A percentile compares a stretch with the other conserved stretches of the same genome.
These are phyloP conservation scores for Lasaia peninsularis DNA, from an alignment of 1,140 invertebrate genomes.

Conservation along the genomic window DNA sequence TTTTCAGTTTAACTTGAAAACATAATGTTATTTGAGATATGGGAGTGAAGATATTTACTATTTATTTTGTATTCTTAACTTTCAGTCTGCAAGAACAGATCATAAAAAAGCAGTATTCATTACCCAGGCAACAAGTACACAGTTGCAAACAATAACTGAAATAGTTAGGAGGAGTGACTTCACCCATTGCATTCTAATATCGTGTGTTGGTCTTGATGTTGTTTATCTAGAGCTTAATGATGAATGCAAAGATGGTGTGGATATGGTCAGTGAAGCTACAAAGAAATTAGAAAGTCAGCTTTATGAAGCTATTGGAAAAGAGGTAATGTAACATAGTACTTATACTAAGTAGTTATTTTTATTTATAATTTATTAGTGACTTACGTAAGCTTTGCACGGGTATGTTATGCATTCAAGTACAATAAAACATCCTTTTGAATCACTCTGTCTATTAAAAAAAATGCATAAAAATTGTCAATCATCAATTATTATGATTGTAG, in stretches of 20 bases:
- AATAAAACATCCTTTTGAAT: too few relatives aligned
- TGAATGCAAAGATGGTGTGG: constrained; percentile 50
- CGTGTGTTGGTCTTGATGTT: constrained; percentile 56
- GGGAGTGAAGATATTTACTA: too few relatives aligned
- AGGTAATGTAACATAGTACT: constrained; percentile 32
- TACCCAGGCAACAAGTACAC: constrained; percentile 70
- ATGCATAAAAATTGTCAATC: too few relatives aligned
- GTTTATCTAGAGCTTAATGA: constrained; percentile 62
- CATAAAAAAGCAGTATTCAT: constrained; percentile 80
- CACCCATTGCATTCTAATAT: constrained; percentile 78
- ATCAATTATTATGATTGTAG: too few relatives aligned
- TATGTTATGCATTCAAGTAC: too few relatives aligned
- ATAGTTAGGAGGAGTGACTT: constrained; percentile 78
- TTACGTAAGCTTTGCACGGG: too few relatives aligned
- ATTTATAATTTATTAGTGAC: too few relatives aligned
- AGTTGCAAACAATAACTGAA: constrained; percentile 72
- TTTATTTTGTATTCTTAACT: too few relatives aligned
- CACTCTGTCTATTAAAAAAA: too few relatives aligned
- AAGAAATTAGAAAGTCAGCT: constrained; percentile 59
- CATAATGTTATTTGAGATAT: too few relatives aligned
- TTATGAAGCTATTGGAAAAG: constrained; percentile 54
- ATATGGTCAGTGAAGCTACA: constrained; percentile 48
- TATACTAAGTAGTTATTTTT: too few relatives aligned
- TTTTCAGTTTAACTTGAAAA: too few relatives aligned
- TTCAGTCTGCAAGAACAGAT: constrained; percentile 53